phyloP scores from a whole-genome alignment of 2,888 invertebrate genomes.

The Chrysolina americana region DNA sequence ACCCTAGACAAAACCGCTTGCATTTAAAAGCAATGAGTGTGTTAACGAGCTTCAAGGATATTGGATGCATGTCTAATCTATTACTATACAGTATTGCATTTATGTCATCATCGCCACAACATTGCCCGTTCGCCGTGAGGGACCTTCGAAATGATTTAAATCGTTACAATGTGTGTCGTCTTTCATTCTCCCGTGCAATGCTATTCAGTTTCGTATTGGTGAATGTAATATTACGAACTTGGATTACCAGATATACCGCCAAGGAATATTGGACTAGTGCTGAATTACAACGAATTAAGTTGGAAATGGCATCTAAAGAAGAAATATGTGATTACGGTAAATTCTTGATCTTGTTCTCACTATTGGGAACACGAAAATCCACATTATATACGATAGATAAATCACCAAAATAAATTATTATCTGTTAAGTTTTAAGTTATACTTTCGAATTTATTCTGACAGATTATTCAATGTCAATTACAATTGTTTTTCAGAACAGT shows the following conservation, averaged over 20 bases:
- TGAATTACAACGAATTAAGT: not conserved
- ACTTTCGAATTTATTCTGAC: too few species aligned
- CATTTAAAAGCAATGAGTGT: slow-evolving; percentile 40
- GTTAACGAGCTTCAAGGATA: slow-evolving; percentile 48
- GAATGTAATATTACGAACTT: not conserved
- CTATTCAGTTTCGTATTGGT: not conserved
- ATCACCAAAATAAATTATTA: too few species aligned
- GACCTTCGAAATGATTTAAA: slow-evolving; percentile 25
- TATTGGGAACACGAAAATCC: too few species aligned
- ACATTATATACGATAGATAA: too few species aligned
- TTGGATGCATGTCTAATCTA: slow-evolving; percentile 47
- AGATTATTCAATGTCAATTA: too few species aligned
- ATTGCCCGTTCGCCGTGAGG: slow-evolving; percentile 26
- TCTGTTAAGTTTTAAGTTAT: too few species aligned
- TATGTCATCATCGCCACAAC: slow-evolving; percentile 39
- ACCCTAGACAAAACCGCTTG: slow-evolving; percentile 31
- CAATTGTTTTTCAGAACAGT: too few species aligned
- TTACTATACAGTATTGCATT: slow-evolving; percentile 39
- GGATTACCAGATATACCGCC: not conserved
- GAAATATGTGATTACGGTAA: too few species aligned
- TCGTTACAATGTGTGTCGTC: slow-evolving; percentile 5
- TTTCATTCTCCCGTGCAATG: slow-evolving; percentile 4
- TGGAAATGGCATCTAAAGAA: not conserved
- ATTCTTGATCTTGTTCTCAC: too few species aligned
- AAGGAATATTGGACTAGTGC: not conserved